Percentiles rank a stretch among this genome's conserved stretches.
These are phyloP conservation scores for Sinotaia quadrata DNA, from an alignment of 2,888 invertebrate genomes.

Conservation along the genomic window DNA sequence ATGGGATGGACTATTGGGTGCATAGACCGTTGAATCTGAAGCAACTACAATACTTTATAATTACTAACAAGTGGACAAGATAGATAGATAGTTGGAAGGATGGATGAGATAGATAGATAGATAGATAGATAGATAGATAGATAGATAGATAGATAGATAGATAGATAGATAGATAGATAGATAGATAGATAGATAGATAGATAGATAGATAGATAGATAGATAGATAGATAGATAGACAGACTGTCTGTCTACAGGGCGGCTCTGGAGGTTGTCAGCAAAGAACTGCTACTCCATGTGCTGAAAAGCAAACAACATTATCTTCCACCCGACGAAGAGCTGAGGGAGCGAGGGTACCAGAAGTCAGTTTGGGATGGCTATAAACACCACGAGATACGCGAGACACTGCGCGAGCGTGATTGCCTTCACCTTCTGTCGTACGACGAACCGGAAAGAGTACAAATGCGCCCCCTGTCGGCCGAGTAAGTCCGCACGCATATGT, in stretches of 20 bases:
- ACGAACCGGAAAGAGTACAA: conserved; percentile 32
- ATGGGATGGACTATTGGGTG: no score
- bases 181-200: no score
- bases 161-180: no score
- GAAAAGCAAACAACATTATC: conserved; percentile 45
- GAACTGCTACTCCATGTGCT: conserved; percentile 47
- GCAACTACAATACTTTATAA: no score
- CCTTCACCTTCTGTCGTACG: conserved; percentile 43
- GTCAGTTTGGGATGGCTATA: conserved; percentile 56
- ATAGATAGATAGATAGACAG: no score
- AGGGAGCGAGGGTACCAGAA: conserved; percentile 50
- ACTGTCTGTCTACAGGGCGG: conserved; percentile 48
- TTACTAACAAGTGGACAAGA: no score
- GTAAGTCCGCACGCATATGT: conserved; percentile 35
- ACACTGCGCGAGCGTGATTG: conserved; percentile 51
- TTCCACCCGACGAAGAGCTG: conserved; percentile 46
- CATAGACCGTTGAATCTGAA: no score
- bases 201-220: no score
- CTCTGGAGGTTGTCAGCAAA: conserved; percentile 51
- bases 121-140: no score
- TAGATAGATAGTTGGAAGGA: no score
- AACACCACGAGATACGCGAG: conserved; percentile 47
- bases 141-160: no score
- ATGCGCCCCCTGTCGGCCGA: conserved; percentile 46
- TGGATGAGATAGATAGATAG: no score